Evolutionary conservation across 2,888 invertebrate genomes (phyloP), one percentile per base, ranked within the genome.

Genomic region (Pocota personata): DNA sequence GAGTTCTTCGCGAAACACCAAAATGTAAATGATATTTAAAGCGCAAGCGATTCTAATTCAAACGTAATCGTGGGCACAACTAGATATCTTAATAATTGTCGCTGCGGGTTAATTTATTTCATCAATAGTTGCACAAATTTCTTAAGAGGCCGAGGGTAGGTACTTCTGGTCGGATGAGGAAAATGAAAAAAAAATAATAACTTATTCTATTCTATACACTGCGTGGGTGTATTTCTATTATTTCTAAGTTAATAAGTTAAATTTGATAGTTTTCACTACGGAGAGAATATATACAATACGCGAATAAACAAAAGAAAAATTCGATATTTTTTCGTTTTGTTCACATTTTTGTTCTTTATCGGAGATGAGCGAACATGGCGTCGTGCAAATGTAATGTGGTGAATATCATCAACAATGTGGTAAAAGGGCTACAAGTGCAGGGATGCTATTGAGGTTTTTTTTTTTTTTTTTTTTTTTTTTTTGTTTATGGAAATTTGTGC

Each of bases 321-420:
- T 52, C 1, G 7, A 16, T 55, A 40, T 62, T 55, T 32, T 48
- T 32, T 73, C 67, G 60, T 60, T 62, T 84, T 75, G 40, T 76
- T 84, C 80, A 83, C 75, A 83, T 83, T 79, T 52, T 67, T 62
- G 58, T 76, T 84, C 75, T 69, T 78, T 69, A 79, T 69, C 21
- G 35, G 12, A 16, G 43, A 35, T 35, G 52, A 58, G 35, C 19
- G 55, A 84, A 84, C 67, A 84, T 84, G 80, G 83, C 83, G 83
- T 75, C 69, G 27, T 50, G 16, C 60, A 64, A 79, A 58, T 69
- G 35, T 30, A 40, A 14, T 66, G 64, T 69, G 83, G 83, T 83
- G 79, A 79, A 62, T 46, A 55, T 30, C 10, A 19, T 14, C 0
- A 12, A n/a, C 12, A 12, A 24, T 14, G 27, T 6, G 40, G 40